These are phyloP conservation scores for Strix uralensis DNA, from an alignment of 2,113 vertebrate genomes.

Conservation along the genomic window DNA sequence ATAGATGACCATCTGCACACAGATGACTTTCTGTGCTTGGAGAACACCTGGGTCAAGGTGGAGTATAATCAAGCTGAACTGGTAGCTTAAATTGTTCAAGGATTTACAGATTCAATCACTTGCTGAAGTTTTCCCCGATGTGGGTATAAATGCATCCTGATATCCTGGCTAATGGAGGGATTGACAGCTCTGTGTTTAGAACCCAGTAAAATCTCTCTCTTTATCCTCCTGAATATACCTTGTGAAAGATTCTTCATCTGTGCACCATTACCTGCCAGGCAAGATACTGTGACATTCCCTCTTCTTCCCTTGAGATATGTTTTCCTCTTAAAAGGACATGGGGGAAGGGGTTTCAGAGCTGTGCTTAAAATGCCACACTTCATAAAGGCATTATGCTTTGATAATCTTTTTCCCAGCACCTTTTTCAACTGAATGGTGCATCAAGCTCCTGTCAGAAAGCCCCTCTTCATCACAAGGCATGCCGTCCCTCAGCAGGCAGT, in stretches of 20 bases:
- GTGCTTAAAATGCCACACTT: not conserved
- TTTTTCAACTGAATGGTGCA: not conserved
- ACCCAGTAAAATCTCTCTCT: not conserved
- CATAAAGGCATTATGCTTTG: not conserved
- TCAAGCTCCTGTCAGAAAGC: not conserved
- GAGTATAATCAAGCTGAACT: not conserved
- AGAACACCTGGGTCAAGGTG: not conserved
- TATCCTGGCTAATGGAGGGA: not conserved
- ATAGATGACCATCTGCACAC: not conserved
- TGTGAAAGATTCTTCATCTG: not conserved
- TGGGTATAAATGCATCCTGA: not conserved
- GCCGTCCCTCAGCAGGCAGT: not conserved
- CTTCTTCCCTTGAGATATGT: not conserved
- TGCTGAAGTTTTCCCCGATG: not conserved
- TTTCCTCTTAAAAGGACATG: not conserved
- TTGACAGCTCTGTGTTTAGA: not conserved
- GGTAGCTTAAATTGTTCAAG: accelerated
- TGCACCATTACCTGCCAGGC: not conserved
- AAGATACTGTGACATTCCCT: not conserved
- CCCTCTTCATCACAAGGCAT: not conserved
- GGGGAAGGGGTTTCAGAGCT: not conserved
- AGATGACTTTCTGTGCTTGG: not conserved
- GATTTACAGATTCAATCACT: not conserved
- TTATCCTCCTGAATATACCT: not conserved
- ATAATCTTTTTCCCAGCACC: not conserved